Percentiles rank a stretch among this genome's conserved stretches.
Conservation (phyloP, 2,797 vertebrate genomes). For the Pangasius mekongensis region DNA sequence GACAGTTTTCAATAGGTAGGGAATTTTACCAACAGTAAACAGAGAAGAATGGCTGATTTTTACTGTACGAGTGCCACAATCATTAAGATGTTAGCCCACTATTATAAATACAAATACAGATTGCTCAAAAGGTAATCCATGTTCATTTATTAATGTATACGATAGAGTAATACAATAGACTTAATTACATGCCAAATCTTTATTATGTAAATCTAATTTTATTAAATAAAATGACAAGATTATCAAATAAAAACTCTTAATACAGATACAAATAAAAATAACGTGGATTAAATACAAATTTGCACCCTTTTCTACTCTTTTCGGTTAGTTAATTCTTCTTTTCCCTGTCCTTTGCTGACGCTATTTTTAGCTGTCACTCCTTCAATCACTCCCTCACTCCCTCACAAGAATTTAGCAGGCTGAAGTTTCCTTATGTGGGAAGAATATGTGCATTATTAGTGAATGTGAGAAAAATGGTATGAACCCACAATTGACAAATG, state of each 20-base stretch:
- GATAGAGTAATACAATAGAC: not conserved
- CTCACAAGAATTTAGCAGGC: not conserved
- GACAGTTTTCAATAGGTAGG: no score
- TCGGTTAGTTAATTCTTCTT: not conserved
- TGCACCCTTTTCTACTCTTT: not conserved
- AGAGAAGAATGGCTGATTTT: not conserved
- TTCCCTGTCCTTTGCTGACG: not conserved
- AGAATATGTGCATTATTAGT: not conserved
- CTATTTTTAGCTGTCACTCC: not conserved
- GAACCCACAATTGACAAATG: not conserved
- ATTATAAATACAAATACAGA: not conserved
- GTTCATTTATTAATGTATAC: not conserved
- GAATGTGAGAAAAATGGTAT: not conserved
- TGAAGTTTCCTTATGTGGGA: not conserved
- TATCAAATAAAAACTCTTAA: not conserved
- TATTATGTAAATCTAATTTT: not conserved
- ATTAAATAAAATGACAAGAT: not conserved
- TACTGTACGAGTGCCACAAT: not conserved
- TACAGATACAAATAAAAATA: not conserved
- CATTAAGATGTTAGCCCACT: not conserved
- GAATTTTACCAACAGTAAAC: no score
- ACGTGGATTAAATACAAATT: not conserved
- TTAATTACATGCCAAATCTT: not conserved
- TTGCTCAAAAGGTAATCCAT: not conserved
- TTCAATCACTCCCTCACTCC: not conserved